phyloP scores from a whole-genome alignment of 2,113 vertebrate species.

The Puntigrus tetrazona region DNA sequence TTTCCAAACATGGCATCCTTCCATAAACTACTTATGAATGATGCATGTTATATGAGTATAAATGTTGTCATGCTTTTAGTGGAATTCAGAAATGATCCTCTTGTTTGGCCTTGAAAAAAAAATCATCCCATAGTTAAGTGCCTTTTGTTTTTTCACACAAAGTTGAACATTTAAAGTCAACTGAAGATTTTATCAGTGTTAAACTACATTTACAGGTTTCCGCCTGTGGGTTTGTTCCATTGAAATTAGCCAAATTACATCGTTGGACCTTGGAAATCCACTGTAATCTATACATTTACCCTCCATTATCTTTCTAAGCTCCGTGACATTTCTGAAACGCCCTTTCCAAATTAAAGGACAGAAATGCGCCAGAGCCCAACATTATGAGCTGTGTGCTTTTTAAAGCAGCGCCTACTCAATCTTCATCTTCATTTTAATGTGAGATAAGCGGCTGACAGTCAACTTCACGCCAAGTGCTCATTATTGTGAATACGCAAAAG shows the following conservation, averaged over 20 bases:
- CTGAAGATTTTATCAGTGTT: constrained; percentile 39
- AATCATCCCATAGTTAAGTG: background rate
- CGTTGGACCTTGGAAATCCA: constrained; percentile 65
- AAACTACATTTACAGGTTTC: constrained; percentile 38
- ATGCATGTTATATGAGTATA: background rate
- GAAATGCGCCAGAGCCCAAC: constrained; percentile 72
- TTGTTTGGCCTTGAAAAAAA: background rate
- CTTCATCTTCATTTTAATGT: constrained; percentile 50
- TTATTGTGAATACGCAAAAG: constrained; percentile 33
- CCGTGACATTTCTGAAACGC: constrained; percentile 72
- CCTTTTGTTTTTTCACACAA: constrained; percentile 22
- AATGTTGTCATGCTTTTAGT: constrained; percentile 12
- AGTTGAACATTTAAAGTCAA: constrained; percentile 1
- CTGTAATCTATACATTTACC: constrained; percentile 75
- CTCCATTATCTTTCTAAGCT: constrained; percentile 70
- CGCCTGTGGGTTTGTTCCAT: constrained; percentile 65
- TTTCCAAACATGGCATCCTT: constrained; percentile 32
- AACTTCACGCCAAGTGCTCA: constrained; percentile 44
- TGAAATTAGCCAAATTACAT: constrained; percentile 79
- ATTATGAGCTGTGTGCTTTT: constrained; percentile 67
- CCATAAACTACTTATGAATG: constrained; percentile 11
- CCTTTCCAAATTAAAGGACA: constrained; percentile 76
- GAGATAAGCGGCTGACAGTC: constrained; percentile 47
- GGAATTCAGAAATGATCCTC: background rate
- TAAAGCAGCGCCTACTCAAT: constrained; percentile 50